Evolutionary conservation across 2,797 vertebrate genomes (phyloP), one percentile per base, ranked within the genome.

Genomic region (Clarias laeviceps): DNA sequence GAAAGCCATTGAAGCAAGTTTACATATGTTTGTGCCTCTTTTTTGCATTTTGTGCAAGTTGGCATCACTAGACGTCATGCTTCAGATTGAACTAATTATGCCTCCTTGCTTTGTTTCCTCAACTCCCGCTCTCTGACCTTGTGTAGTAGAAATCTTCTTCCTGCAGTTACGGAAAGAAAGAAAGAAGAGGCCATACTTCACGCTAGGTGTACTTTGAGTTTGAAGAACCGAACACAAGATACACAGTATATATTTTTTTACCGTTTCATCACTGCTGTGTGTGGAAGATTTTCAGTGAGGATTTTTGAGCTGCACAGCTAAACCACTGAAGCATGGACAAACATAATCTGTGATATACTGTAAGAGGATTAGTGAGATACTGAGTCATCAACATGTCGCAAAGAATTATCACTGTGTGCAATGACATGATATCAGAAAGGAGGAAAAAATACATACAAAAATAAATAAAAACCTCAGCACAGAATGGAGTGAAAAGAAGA

Each of bases 331-430:
- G 84, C 78, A 61, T 34, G 34, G 57, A 82, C 80, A 78, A 82
- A 61, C 72, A 27, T 79, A 84, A 79, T 79, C 76, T 79, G 83
- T 29, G 65, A 68, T 59, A 61, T 82, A 59, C 50, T 62, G 80
- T 66, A 82, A 82, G 80, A 86, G 64, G 80, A 86, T 82, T 78
- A 82, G 62, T 14, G 73, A 82, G 57, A 64, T 73, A 59, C 80
- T 82, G 79, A 86, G 61, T 82, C 73, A 79, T 78, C 56, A 79
- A 83, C 69, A 32, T 69, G 73, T 86, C 56, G 5, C 4, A 59
- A 68, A 77, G 70, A 82, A 86, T 77, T 40, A 82, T 78, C 73
- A 18, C 72, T 37, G 72, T 82, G 45, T 84, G 83, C 74, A 78
- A 40, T 27, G 50, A 32, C 65, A 69, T 37, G 73, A 77, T 77